A percentile compares a stretch with the other conserved stretches of the same genome.
These are phyloP conservation scores for Acrossocheilus wenchowensis DNA, from an alignment of 2,797 vertebrate species.

Conservation along the genomic window DNA sequence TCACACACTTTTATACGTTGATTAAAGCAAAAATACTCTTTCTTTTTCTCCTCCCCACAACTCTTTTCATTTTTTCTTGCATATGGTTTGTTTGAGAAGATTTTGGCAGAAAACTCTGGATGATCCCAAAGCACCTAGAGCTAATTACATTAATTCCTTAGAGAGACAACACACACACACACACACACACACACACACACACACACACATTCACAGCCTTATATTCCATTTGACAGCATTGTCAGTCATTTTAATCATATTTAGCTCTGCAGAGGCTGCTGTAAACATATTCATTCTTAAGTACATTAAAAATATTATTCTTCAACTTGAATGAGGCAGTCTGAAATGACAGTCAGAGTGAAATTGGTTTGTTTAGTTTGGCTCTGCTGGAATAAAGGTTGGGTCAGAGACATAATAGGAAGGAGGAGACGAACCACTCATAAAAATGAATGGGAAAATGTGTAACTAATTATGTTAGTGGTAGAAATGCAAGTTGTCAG, in stretches of 20 bases:
- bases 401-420: neutral
- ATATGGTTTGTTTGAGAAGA: neutral
- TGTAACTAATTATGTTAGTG: neutral
- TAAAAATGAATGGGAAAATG: neutral
- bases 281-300: conserved; percentile 24
- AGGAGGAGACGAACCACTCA: neutral
- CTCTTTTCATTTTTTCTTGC: neutral
- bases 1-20: no score
- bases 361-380: conserved; percentile 22
- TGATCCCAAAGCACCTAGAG: neutral
- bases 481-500: neutral
- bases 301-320: conserved; percentile 13
- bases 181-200: neutral
- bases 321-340: neutral
- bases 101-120: conserved; percentile 17
- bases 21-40: neutral
- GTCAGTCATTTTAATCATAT: conserved; percentile 35
- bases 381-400: neutral
- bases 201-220: neutral
- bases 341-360: neutral
- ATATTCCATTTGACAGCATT: conserved; percentile 19
- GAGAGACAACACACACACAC: neutral
- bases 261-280: neutral
- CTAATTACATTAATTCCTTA: conserved; percentile 36
- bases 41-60: no score